Evolutionary conservation across 2,888 invertebrate species (phyloP), one percentile per base, ranked within the genome.

Genomic region (Cheilosia impressa): DNA sequence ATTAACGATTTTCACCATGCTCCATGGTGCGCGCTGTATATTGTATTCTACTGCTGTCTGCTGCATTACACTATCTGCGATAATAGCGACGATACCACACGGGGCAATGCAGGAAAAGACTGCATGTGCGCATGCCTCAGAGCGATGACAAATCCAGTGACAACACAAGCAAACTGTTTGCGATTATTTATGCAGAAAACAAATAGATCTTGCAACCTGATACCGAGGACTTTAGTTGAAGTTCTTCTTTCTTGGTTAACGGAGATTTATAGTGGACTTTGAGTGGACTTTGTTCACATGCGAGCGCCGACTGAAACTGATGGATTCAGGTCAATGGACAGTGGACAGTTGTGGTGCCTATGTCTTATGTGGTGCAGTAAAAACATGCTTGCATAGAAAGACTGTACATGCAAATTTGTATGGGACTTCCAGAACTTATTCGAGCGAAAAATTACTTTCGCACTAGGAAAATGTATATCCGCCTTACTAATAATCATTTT

Each of bases 101-200:
- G n/a, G n/a, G 52, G 50, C 31, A 38, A 34, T 68, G 57, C 55
- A 69, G 75, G 63, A 75, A 81, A 58, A 69, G 17, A 45, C 63
- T 0, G 34, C 53, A 34, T 43, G 69, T 66, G 45, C 17, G 52
- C 4, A 9, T 27, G 63, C n/a, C 27, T 47, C 24, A 43, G 17
- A 34, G 69, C 77, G 27, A 47, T 82, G 82, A 82, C 82, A 82
- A 82, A 82, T 82, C 71, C 65, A 71, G 53, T 82, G 77, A 82
- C 82, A 77, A 72, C 65, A 53, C 52, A 72, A 65, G 60, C 57
- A 71, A 82, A 82, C 71, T 65, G 31, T 47, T 55, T 60, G 19
- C 47, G 58, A 77, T 77, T 77, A 72, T 77, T 82, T 82, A 82
- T 82, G 41, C 77, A 82, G 60, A 77, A 66, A 77, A 71, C 65